Evolutionary conservation across 2,888 invertebrate species (phyloP).

Genomic region (Drosophila atripex): DNA sequence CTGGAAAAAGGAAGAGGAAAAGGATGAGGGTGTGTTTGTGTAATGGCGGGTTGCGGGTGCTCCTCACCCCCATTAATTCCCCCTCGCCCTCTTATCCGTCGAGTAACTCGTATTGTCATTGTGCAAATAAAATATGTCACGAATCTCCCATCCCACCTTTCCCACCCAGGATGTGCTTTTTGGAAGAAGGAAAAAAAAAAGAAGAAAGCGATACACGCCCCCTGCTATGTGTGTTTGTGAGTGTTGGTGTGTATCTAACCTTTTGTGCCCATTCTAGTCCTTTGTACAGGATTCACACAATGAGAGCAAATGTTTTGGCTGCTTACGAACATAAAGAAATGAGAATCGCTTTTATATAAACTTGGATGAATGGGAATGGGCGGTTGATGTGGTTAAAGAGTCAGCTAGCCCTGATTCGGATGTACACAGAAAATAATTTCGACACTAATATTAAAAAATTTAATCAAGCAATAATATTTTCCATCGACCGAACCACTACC

Average conservation of each 20-base stretch:
- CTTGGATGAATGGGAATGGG: constrained; percentile 56
- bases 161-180: constrained; percentile 43
- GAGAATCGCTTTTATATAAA: constrained; percentile 73
- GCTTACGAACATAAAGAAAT: constrained; percentile 35
- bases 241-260: constrained; percentile 61
- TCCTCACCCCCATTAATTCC: background rate
- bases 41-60: constrained; percentile 65
- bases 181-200: constrained; percentile 3
- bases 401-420: constrained; percentile 29
- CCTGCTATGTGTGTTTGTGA: constrained; percentile 25
- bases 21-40: constrained; percentile 68
- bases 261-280: constrained; percentile 74
- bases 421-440: constrained; percentile 10
- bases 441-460: background rate
- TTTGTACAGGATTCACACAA: constrained; percentile 64
- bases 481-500: background rate
- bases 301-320: constrained; percentile 49
- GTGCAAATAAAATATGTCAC: constrained; percentile 82
- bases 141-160: constrained; percentile 68
- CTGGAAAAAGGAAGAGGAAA: constrained; percentile 5
- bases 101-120: constrained; percentile 79
- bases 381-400: constrained; percentile 38
- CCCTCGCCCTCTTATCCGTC: constrained; percentile 44
- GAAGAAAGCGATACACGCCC: constrained; percentile 63
- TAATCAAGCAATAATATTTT: background rate